phyloP scores from a whole-genome alignment of 2,888 invertebrate genomes.

The Tachina fera region DNA sequence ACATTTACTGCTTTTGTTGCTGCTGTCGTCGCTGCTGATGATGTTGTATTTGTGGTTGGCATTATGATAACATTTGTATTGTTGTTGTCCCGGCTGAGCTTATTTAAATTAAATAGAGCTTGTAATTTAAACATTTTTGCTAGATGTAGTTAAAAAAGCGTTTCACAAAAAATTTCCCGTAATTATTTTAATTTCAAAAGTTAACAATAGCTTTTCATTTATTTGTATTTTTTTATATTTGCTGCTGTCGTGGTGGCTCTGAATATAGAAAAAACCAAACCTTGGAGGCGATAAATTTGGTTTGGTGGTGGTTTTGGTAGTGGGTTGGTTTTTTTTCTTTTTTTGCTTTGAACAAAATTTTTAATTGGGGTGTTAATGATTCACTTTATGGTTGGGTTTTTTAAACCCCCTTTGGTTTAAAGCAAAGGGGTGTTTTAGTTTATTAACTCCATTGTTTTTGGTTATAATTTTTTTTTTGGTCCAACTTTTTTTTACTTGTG shows the following conservation, averaged over 20 bases:
- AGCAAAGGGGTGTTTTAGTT: constrained; percentile 68
- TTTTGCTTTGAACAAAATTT: constrained; percentile 18
- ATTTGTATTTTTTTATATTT: constrained; percentile 34
- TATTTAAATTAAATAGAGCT: constrained; percentile 65
- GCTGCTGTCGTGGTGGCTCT: constrained; percentile 41
- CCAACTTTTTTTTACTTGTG: constrained; percentile 11
- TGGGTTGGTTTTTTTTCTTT: constrained; percentile 52
- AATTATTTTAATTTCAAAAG: constrained; percentile 63
- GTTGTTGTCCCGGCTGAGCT: constrained; percentile 37
- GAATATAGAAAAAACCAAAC: constrained; percentile 41
- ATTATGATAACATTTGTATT: constrained; percentile 52
- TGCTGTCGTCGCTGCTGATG: constrained; percentile 11
- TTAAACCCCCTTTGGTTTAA: constrained; percentile 64
- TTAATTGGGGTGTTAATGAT: constrained; percentile 70
- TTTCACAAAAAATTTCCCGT: constrained; percentile 62
- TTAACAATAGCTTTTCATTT: constrained; percentile 47
- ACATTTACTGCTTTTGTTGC: constrained; percentile 39
- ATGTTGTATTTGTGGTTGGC: constrained; percentile 39
- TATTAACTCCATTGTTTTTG: constrained; percentile 65
- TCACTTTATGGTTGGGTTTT: constrained; percentile 57
- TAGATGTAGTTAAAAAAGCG: constrained; percentile 37
- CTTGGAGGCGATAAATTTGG: constrained; percentile 62
- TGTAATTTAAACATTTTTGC: constrained; percentile 65
- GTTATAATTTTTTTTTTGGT: neutral
- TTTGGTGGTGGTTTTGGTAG: constrained; percentile 63